Evolutionary conservation across 2,888 invertebrate genomes (phyloP), one percentile per base, ranked within the genome.

Genomic region (Diploptera punctata): DNA sequence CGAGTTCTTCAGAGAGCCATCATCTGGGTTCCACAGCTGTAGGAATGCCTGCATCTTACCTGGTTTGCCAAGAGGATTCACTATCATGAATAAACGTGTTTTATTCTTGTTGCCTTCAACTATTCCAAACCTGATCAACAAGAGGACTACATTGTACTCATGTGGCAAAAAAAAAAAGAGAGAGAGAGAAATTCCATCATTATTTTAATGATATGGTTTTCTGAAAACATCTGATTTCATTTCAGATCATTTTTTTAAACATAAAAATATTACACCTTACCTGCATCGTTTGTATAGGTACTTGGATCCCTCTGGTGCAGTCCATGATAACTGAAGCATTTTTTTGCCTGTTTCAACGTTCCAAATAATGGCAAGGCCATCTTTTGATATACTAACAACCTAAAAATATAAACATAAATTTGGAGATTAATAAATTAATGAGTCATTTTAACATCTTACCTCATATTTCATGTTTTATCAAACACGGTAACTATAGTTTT

Each of bases 361-460:
- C 98, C 98, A 98, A 24, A 97, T 84, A 77, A 90, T 86, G 5
- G 93, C 94, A 77, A 90, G 87, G 3, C 93, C 93, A 84, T 97
- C 97, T 84, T 96, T 95, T 0, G 94, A 93, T 76, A 97, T 92
- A 78, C 94, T 94, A 68, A 92, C 92, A 68, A 97, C 83, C 80
- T 89, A 85, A 68, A 79, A 77, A 65, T 5, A 44, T 13, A 47
- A 61, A 18, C 31, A 21, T 9, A 5, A 54, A 54, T 54, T 24
- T 21, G 10, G 7, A 54, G n/a, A n/a, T n/a, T n/a, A n/a, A n/a
- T n/a, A n/a, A n/a, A n/a, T n/a, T n/a, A n/a, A n/a, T n/a, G n/a
- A n/a, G n/a, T n/a, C n/a, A n/a, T n/a, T n/a, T n/a, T n/a, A n/a
- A n/a, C n/a, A n/a, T n/a, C n/a, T n/a, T n/a, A n/a, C n/a, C n/a